Conservation (phyloP, 2,888 invertebrate species). For the Synanthedon vespiformis region DNA sequence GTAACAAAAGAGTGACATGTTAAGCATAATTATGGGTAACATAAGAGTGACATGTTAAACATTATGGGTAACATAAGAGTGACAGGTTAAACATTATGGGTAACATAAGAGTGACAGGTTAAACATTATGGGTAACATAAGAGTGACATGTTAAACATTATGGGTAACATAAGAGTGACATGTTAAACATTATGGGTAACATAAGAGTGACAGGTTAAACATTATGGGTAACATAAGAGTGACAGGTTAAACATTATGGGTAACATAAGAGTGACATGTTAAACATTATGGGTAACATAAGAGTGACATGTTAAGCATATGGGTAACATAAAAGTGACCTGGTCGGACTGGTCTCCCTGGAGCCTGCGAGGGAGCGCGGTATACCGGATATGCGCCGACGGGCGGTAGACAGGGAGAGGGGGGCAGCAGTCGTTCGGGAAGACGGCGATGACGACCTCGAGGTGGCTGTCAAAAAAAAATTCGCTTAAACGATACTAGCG, state of each 20-base stretch:
- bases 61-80: background rate
- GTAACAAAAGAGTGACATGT: slow-evolving; percentile 13
- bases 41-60: no score
- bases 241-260: slow-evolving; percentile 8
- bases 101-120: no score
- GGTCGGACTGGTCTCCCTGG: slow-evolving; percentile 76
- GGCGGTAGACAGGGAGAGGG: slow-evolving; percentile 57
- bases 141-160: no score
- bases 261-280: no score
- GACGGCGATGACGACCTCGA: slow-evolving; percentile 95
- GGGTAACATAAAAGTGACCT: slow-evolving; percentile 27
- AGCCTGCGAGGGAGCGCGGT: slow-evolving; percentile 76
- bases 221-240: background rate
- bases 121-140: no score
- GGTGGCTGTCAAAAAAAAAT: slow-evolving; percentile 73
- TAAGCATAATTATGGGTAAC: no score
- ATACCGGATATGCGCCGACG: slow-evolving; percentile 79
- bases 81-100: slow-evolving; percentile 8
- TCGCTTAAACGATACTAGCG: no score
- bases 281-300: no score
- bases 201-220: no score
- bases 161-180: slow-evolving; percentile 8
- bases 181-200: no score
- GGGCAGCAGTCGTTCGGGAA: slow-evolving; percentile 81
- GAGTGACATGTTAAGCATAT: no score